These are phyloP conservation scores for Upupa epops DNA, from an alignment of 2,113 vertebrate genomes.

Conservation along the genomic window DNA sequence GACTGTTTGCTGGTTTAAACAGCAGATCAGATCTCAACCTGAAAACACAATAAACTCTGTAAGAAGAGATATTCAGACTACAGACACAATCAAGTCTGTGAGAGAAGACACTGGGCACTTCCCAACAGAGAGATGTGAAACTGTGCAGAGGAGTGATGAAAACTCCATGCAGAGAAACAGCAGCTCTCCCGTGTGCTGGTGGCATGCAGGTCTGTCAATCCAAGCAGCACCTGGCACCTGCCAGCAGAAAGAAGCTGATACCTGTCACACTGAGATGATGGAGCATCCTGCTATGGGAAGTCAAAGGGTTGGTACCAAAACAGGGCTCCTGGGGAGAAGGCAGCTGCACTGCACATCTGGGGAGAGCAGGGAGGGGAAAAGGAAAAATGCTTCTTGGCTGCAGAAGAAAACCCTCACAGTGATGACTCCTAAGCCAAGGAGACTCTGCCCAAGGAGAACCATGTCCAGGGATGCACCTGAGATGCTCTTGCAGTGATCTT, in stretches of 20 bases:
- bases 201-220: background rate
- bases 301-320: rapidly evolving
- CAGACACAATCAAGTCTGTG: rapidly evolving
- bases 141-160: background rate
- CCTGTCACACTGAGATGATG: background rate
- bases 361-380: background rate
- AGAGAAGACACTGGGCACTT: background rate
- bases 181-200: background rate
- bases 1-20: background rate
- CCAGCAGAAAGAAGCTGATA: background rate
- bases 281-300: background rate
- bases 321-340: rapidly evolving
- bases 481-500: background rate
- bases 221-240: background rate
- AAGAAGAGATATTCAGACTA: background rate
- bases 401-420: background rate
- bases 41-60: background rate
- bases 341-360: rapidly evolving
- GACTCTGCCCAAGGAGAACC: background rate
- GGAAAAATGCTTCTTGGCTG: background rate
- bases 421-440: background rate
- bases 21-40: background rate
- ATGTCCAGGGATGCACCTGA: background rate
- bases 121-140: background rate
- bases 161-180: background rate